phyloP scores from a whole-genome alignment of 2,113 vertebrate genomes.

The Erpornis zantholeuca region DNA sequence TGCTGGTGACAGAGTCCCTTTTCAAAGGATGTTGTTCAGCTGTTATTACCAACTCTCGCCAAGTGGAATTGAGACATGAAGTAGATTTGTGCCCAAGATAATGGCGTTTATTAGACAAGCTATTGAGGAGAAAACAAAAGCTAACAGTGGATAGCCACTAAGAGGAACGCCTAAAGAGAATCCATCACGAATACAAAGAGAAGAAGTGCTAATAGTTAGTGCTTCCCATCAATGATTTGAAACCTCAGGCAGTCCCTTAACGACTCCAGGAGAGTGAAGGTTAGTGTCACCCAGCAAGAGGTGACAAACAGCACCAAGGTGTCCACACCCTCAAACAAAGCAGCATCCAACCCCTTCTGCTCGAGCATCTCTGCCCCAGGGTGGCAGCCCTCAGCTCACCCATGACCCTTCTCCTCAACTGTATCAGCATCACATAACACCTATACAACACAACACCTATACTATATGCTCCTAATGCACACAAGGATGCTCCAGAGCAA shows the following conservation, averaged over 20 bases:
- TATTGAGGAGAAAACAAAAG: constrained; percentile 70
- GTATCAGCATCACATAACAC: neutral
- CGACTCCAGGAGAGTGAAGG: neutral
- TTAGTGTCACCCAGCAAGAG: neutral
- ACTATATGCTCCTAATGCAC: neutral
- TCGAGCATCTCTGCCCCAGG: neutral
- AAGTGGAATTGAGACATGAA: constrained; percentile 65
- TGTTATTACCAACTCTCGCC: constrained; percentile 32
- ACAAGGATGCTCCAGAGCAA: neutral
- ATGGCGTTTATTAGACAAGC: constrained; percentile 69
- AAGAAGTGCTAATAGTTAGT: constrained; percentile 34
- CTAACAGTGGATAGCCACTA: constrained; percentile 45
- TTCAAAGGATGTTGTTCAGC: constrained; percentile 35
- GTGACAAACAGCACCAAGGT: neutral
- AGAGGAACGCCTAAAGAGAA: constrained; percentile 11
- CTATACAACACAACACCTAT: fast-evolving
- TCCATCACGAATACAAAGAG: constrained; percentile 51
- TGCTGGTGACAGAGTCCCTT: constrained; percentile 33
- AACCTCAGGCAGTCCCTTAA: neutral
- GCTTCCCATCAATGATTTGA: constrained; percentile 28
- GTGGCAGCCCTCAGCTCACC: neutral
- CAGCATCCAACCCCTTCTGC: neutral
- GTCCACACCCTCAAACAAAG: neutral
- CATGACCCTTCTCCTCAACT: neutral
- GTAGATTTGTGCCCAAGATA: constrained; percentile 69